Evolutionary conservation across 2,888 invertebrate genomes (phyloP), one percentile per base, ranked within the genome.

Genomic region (Vesta saturnalis): DNA sequence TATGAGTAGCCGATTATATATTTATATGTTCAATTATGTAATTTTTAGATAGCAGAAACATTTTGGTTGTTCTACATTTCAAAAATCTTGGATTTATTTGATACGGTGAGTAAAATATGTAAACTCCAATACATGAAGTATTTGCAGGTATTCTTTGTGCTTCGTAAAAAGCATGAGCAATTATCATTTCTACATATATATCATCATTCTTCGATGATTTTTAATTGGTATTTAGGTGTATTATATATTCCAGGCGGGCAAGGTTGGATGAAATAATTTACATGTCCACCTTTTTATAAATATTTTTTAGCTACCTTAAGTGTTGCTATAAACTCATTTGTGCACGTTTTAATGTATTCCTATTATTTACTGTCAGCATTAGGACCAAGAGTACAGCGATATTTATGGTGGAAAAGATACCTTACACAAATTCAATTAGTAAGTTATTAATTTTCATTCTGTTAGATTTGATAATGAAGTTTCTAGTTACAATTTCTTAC

Each of bases 21-120:
- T n/a, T n/a, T n/a, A n/a, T n/a, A n/a, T n/a, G n/a, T n/a, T n/a
- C n/a, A n/a, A n/a, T n/a, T n/a, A n/a, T n/a, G n/a, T 77, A 69
- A 68, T 73, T 79, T 85, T 56, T 83, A 93, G 92, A 95, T 96
- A 94, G 94, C 94, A 69, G 89, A 89, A 78, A 92, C 93, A 43
- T 94, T 95, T 84, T 96, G 95, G 95, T 93, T 93, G 93, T 96
- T 95, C 85, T 95, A 94, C 86, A 91, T 96, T 85, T 94, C 95
- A 82, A 96, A 96, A 86, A 94, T 95, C 85, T 93, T 95, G 78
- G 96, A 96, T 84, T 94, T 96, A 84, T 90, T 94, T 82, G 96
- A 96, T 87, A 96, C 96, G 77, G 91, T 95, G 77, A 85, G 85
- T 83, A 19, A 47, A 10, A 14, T 12, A 30, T 5, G 16, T 54